phyloP scores from a whole-genome alignment of 2,113 vertebrate genomes.

The Pangasianodon hypophthalmus region DNA sequence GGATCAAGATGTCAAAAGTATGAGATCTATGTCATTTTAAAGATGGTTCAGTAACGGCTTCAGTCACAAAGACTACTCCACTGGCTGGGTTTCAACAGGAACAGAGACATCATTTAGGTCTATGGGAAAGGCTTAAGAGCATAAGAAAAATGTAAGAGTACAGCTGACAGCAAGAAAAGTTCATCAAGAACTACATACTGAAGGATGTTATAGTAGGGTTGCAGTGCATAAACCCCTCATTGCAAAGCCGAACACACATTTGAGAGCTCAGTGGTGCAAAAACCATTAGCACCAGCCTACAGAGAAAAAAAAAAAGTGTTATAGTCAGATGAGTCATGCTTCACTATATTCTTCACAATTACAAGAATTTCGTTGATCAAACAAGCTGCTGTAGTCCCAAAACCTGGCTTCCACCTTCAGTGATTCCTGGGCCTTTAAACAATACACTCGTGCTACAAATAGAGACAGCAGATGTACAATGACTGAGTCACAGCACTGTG shows the following conservation, averaged over 20 bases:
- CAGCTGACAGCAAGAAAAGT: background rate
- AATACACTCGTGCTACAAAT: slow-evolving; percentile 31
- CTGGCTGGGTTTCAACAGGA: background rate
- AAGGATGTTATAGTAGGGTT: background rate
- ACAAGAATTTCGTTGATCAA: background rate
- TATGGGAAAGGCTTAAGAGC: background rate
- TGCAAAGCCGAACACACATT: background rate
- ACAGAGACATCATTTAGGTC: background rate
- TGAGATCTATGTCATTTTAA: background rate
- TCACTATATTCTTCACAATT: background rate
- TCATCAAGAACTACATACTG: background rate
- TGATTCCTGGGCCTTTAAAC: slow-evolving; percentile 22
- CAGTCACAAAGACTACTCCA: background rate
- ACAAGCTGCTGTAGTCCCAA: background rate
- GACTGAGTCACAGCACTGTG: slow-evolving; percentile 29
- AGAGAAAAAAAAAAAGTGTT: background rate
- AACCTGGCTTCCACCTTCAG: slow-evolving; percentile 1
- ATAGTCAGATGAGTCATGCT: background rate
- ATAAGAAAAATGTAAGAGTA: background rate
- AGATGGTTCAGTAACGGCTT: background rate
- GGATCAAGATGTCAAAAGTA: background rate
- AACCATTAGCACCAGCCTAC: background rate
- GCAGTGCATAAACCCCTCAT: background rate
- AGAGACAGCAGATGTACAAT: slow-evolving; percentile 11
- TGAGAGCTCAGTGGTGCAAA: background rate